Evolutionary conservation across 2,797 vertebrate genomes (phyloP).

Genomic region (Tenualosa ilisha): DNA sequence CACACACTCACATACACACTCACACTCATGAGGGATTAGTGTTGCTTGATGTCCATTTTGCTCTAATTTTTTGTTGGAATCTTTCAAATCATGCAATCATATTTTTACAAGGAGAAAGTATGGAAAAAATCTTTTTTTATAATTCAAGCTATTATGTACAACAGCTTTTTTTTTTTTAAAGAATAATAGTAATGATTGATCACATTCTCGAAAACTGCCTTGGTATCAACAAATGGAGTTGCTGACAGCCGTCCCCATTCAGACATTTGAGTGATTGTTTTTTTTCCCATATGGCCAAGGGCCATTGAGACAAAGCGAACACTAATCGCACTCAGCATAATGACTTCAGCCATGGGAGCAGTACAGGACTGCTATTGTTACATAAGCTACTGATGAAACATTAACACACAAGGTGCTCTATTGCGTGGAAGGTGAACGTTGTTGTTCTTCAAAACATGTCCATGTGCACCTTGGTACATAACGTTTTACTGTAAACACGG

Average conservation of each 20-base stretch:
- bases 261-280: background rate
- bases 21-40: background rate
- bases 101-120: constrained; percentile 12
- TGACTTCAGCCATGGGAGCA: constrained; percentile 32
- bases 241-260: background rate
- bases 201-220: constrained; percentile 8
- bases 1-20: background rate
- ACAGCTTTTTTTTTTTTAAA: background rate
- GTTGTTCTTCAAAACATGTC: background rate
- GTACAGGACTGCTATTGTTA: constrained; percentile 29
- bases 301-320: background rate
- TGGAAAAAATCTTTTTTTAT: background rate
- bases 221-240: background rate
- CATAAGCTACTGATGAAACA: constrained; percentile 48
- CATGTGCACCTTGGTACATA: background rate
- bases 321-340: constrained; percentile 33
- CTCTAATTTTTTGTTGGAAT: background rate
- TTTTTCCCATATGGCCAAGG: background rate
- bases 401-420: constrained; percentile 13
- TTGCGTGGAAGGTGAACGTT: background rate
- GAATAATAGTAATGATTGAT: background rate
- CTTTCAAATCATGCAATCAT: constrained; percentile 18
- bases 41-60: constrained; percentile 11
- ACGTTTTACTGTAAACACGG: constrained; percentile 31
- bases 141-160: constrained; percentile 11